Base-by-base conservation (phyloP, 1,140 invertebrate genomes). In the Drosophila hydei region DNA sequence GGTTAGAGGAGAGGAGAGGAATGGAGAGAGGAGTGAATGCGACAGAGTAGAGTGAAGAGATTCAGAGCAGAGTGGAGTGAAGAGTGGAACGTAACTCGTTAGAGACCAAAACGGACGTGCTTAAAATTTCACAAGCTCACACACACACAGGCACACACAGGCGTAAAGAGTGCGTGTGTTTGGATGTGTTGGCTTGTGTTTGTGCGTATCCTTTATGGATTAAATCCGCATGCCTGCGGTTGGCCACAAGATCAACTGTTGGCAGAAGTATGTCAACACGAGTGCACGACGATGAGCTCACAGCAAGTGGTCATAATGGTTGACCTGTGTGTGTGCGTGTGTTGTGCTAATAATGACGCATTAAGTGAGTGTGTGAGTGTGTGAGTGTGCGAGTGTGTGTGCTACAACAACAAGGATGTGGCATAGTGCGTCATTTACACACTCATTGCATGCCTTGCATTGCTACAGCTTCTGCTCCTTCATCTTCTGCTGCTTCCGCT, bases 191-290 rank as follows among this genome's bases (percentile, higher is more conserved):
- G 38, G 63, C 52, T 68, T 54, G 63, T 54, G 74, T 72, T 51
- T 84, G 64, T 80, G 77, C 81, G 75, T 87, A 87, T 87, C 83
- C 83, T 88, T 88, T 88, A 88, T 88, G 83, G 83, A 88, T 88
- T 88, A 88, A 88, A 88, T 88, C 83, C 83, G 83, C 83, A 88
- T 88, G 83, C 83, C 83, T 88, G 83, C 72, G 83, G 83, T 88
- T 68, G 83, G 75, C 83, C 83, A 83, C 83, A 88, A 88, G 83
- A 88, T 88, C 83, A 88, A 88, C 83, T 88, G 83, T 88, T 88
- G 83, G 83, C 84, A 88, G 83, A 88, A 88, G 83, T 88, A 85
- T 88, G 83, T 88, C 83, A 88, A 88, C 83, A 88, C 80, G 75
- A 70, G 68, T 72, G 71, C 68, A 71, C 59, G 48, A 27, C 68